These are phyloP conservation scores for Drosophila diplacantha DNA, from an alignment of 2,888 invertebrate genomes.

Conservation along the genomic window DNA sequence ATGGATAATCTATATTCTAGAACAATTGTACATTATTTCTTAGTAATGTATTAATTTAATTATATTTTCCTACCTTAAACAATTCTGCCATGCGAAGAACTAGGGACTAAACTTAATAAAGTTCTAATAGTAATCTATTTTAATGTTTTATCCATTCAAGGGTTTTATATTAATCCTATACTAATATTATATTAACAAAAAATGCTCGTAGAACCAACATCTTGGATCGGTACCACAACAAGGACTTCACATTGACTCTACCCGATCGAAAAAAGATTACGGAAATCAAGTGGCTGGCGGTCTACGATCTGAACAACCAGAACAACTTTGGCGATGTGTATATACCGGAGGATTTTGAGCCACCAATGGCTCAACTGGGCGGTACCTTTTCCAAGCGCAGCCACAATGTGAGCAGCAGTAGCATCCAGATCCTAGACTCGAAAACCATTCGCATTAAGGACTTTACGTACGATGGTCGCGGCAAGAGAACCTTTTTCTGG, in stretches of 20 bases:
- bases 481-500: slow-evolving; percentile 90
- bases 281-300: slow-evolving; percentile 92
- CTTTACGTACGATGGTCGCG: slow-evolving; percentile 87
- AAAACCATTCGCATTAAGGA: slow-evolving; percentile 87
- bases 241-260: slow-evolving; percentile 87
- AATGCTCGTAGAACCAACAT: slow-evolving; percentile 83
- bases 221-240: slow-evolving; percentile 89
- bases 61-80: neutral
- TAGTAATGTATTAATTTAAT: neutral
- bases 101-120: neutral
- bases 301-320: slow-evolving; percentile 91
- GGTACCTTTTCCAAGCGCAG: slow-evolving; percentile 81
- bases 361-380: slow-evolving; percentile 84
- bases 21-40: neutral
- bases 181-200: neutral
- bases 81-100: too few relatives aligned
- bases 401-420: slow-evolving; percentile 84
- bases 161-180: neutral
- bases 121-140: neutral
- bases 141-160: neutral
- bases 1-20: too few relatives aligned
- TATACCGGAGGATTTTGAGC: slow-evolving; percentile 93
- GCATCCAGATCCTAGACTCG: slow-evolving; percentile 87
- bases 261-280: slow-evolving; percentile 92
- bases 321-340: slow-evolving; percentile 93